Evolutionary conservation across 37 sponge, comb jelly and placozoan genomes (phyloP).

Genomic region (Dysidea cf. avara): DNA sequence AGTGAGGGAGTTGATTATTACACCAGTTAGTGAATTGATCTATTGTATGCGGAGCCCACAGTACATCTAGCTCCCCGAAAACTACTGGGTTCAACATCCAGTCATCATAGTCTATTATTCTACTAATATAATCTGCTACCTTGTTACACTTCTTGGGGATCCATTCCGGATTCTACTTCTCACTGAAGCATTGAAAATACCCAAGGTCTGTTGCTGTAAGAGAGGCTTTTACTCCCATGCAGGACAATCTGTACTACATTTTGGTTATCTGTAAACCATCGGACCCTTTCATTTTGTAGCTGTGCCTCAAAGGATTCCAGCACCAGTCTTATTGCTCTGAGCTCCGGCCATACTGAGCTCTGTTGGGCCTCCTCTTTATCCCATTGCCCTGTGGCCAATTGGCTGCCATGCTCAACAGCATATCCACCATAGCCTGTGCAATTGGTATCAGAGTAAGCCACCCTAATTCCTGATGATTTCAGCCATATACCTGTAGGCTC

Average conservation of each 20-base stretch:
- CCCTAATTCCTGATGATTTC: slow-evolving; percentile 1
- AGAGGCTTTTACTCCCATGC: slow-evolving; percentile 8
- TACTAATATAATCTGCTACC: slow-evolving; percentile 31
- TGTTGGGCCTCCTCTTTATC: neutral
- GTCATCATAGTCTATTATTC: slow-evolving; percentile 29
- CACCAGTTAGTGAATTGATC: slow-evolving; percentile 12
- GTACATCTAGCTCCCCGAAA: slow-evolving; percentile 4
- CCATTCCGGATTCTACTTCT: slow-evolving; percentile 31
- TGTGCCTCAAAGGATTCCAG: slow-evolving; percentile 1
- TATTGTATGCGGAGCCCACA: slow-evolving; percentile 38
- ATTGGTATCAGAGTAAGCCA: slow-evolving; percentile 35
- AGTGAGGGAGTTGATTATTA: slow-evolving; percentile 9
- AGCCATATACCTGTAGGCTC: neutral
- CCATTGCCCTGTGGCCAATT: slow-evolving; percentile 23
- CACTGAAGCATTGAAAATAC: too few relatives aligned
- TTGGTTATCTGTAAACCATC: slow-evolving; percentile 33
- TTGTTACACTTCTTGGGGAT: slow-evolving; percentile 29
- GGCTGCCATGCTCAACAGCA: neutral
- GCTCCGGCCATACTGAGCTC: slow-evolving; percentile 38
- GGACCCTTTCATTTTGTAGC: neutral
- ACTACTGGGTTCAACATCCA: slow-evolving; percentile 29
- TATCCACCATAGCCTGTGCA: slow-evolving; percentile 42
- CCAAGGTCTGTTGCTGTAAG: too few relatives aligned
- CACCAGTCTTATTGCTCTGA: slow-evolving; percentile 9
- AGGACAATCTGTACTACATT: slow-evolving; percentile 25